These are phyloP conservation scores for Mythimna albipuncta DNA, from an alignment of 2,888 invertebrate species.

Conservation along the genomic window DNA sequence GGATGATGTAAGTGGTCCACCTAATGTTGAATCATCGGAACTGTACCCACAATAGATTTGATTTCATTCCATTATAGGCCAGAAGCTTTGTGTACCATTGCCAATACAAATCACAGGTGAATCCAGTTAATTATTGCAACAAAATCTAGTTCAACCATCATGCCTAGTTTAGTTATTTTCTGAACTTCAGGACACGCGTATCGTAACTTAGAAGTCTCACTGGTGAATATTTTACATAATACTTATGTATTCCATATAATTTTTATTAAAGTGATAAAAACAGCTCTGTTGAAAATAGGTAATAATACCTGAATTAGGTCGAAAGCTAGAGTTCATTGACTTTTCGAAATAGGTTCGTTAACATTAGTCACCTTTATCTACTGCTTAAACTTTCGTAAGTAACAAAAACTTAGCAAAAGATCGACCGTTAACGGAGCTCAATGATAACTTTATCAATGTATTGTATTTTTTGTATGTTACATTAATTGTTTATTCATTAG, in stretches of 20 bases:
- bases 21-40: conserved; percentile 77
- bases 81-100: conserved; percentile 68
- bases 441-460: conserved; percentile 14
- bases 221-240: conserved; percentile 39
- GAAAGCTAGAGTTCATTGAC: conserved; percentile 54
- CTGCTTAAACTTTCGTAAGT: conserved; percentile 12
- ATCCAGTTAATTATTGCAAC: conserved; percentile 77
- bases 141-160: conserved; percentile 53
- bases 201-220: conserved; percentile 12
- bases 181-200: conserved; percentile 39
- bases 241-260: background rate
- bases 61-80: conserved; percentile 74
- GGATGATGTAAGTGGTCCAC: conserved; percentile 76
- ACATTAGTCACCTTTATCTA: conserved; percentile 30
- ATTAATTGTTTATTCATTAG: conserved; percentile 16
- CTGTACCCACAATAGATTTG: conserved; percentile 72
- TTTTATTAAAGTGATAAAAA: background rate
- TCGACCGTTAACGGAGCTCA: conserved; percentile 1
- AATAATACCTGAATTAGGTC: conserved; percentile 38
- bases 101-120: conserved; percentile 70
- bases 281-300: background rate
- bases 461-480: background rate
- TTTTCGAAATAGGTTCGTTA: conserved; percentile 44
- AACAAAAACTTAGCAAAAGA: conserved; percentile 9
- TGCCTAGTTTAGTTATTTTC: conserved; percentile 56